A percentile compares a stretch with the other conserved stretches of the same genome.
These are phyloP conservation scores for Sebastes cheni DNA, from an alignment of 2,797 vertebrate genomes.

Conservation along the genomic window DNA sequence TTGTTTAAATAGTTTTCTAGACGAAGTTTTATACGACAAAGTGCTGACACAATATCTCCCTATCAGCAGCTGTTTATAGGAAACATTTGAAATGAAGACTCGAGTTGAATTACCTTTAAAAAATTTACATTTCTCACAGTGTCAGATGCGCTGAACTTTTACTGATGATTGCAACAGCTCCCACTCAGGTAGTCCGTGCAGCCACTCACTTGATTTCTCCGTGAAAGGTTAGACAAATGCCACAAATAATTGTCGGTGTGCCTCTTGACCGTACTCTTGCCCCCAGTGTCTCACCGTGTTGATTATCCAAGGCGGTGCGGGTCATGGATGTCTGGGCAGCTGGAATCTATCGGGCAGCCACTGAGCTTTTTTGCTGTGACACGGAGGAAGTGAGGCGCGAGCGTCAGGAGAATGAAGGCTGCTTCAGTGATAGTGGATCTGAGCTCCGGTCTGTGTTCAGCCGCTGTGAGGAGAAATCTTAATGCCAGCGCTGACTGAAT, in stretches of 20 bases:
- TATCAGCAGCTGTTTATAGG: not conserved
- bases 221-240: conserved; percentile 74
- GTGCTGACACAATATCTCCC: not conserved
- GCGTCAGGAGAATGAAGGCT: not conserved
- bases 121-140: not conserved
- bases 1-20: not conserved
- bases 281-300: conserved; percentile 24
- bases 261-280: conserved; percentile 37
- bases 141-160: conserved; percentile 12
- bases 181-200: conserved; percentile 22
- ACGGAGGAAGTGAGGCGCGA: conserved; percentile 5
- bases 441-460: conserved; percentile 22
- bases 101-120: not conserved
- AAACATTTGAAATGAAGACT: not conserved
- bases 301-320: conserved; percentile 43
- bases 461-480: conserved; percentile 17
- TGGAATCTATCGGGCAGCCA: not conserved
- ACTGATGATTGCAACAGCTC: conserved; percentile 31
- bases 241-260: conserved; percentile 62
- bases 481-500: conserved; percentile 12
- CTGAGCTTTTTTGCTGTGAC: conserved; percentile 17
- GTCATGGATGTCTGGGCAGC: conserved; percentile 37
- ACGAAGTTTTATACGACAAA: not conserved
- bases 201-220: conserved; percentile 39
- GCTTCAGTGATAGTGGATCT: conserved; percentile 6